Base-by-base conservation (phyloP, 2,113 vertebrate genomes). In the Carollia perspicillata region DNA sequence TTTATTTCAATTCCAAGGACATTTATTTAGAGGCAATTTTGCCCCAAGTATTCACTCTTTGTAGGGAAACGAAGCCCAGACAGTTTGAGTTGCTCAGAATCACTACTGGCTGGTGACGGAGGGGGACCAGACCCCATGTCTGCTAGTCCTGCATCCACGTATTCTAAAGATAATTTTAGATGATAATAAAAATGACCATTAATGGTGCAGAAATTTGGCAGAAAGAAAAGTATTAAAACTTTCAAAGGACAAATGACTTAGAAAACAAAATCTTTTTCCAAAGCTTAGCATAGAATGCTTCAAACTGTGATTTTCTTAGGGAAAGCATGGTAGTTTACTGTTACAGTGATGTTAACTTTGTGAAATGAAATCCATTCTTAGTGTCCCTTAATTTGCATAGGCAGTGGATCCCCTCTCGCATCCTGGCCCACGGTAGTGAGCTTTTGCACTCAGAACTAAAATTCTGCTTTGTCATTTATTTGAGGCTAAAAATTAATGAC, bases 401-500 rank as follows among this genome's bases (percentile, higher is more conserved):
- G 12, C 53, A 75, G 28, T 85, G 68, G 28, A 51, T 75, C 17
- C 37, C 26, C 26, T 74, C 13, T 6, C 8, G 66, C 44, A 11
- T 23, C 11, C 28, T 11, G 30, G n/a, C 13, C 77, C 37, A 60
- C 69, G 83, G 83, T 81, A 95, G 63, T 88, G 85, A 66, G 35
- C 47, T 55, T 90, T 95, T 1, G 5, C 44, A 84, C 13, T 12
- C 40, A 88, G 40, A 69, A 14, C 11, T 81, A 90, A 85, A 95
- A 81, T 85, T 90, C 79, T 65, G 53, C 84, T 84, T 84, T 89
- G 63, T 88, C 79, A 97, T 95, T 93, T 96, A 87, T 63, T 89
- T 79, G 47, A 84, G 42, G 90, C 84, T 94, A 96, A 97, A 97
- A 90, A 89, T 94, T 81, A 97, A 97, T 91, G 42, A 95, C 68